Base-by-base conservation (phyloP, 2,888 invertebrate species). In the Synergus laeviventris region DNA sequence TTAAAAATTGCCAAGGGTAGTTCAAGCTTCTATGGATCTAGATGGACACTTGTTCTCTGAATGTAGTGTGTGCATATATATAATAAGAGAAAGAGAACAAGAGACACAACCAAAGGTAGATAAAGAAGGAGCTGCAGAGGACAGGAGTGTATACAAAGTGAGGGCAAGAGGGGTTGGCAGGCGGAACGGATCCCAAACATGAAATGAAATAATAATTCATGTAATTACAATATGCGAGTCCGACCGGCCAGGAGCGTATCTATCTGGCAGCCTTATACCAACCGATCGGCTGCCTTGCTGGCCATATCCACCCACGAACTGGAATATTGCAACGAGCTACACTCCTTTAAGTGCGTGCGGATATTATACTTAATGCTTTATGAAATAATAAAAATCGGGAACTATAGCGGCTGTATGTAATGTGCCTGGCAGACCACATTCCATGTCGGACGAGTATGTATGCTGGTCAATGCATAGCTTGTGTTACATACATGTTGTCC, bases 281-380 rank as follows among this genome's bases (percentile, higher is more conserved):
- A 79, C 76, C 79, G 79, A 78, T 76, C 76, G 76, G 76, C 73
- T 31, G 24, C 76, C 80, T 75, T 75, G 76, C 74, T 31, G 8
- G 77, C 81, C 84, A 81, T 83, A 86, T 89, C 89, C 89, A 89
- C 89, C 89, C 88, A 89, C 89, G 88, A 84, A 82, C 84, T 83
- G 82, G 84, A 86, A 84, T 84, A 86, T 84, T 86, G 86, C 87
- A 87, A 88, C 89, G 86, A 89, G 87, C 85, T 85, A 84, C 84
- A 87, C 86, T 88, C 87, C 87, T 89, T 88, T 89, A 87, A 88
- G 87, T 87, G 87, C 86, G 87, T 84, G 84, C 84, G 82, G 84
- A 87, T 87, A 88, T 88, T 89, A 87, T 88, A 87, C 87, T 87
- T 89, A 88, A 89, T 87, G 87, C 87, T 86, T 88, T 89, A 87